Evolutionary conservation across 2,113 vertebrate species (phyloP).

Genomic region (Odocoileus virginianus): DNA sequence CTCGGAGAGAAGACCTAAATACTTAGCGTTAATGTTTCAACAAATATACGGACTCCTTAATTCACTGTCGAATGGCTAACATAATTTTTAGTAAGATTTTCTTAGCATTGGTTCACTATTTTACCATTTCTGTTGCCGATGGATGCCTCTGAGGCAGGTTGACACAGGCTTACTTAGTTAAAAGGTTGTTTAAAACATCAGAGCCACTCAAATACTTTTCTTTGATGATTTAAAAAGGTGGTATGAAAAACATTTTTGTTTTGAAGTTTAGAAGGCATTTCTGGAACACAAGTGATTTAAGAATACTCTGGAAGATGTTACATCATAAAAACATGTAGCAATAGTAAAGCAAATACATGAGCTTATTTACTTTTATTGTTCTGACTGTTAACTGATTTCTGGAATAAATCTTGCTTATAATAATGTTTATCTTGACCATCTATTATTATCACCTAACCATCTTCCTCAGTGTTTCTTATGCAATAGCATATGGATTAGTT

Average conservation of each 20-base stretch:
- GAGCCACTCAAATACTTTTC: background rate
- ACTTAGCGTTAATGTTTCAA: background rate
- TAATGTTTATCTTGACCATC: background rate
- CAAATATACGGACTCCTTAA: background rate
- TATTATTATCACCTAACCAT: background rate
- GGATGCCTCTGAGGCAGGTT: background rate
- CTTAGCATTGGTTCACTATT: background rate
- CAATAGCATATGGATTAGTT: background rate
- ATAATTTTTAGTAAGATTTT: background rate
- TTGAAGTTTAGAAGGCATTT: background rate
- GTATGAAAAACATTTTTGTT: background rate
- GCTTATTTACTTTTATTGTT: background rate
- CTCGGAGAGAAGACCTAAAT: background rate
- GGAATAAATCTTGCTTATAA: background rate
- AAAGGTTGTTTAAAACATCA: background rate
- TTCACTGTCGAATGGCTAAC: background rate
- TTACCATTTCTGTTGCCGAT: background rate
- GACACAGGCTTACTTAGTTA: background rate
- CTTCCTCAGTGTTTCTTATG: background rate
- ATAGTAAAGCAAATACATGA: background rate
- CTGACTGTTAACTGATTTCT: background rate
- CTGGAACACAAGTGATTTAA: background rate
- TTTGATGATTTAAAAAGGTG: constrained; percentile 21
- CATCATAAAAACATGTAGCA: background rate
- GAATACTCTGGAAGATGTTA: background rate